Evolutionary conservation across 2,797 vertebrate species (phyloP).

Genomic region (Anolis apletophallus): DNA sequence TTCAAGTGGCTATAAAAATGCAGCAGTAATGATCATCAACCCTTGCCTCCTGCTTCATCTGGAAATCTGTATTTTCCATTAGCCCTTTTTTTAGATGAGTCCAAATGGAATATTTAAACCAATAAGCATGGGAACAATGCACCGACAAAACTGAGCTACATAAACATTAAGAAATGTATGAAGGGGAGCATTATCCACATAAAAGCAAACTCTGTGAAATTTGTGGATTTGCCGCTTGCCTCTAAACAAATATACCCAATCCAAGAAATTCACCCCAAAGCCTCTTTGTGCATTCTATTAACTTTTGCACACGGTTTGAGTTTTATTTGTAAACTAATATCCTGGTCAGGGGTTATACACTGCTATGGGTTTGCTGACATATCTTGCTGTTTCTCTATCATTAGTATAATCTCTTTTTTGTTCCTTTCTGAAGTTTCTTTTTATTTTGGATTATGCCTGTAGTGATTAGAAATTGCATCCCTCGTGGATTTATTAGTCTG

Average conservation of each 20-base stretch:
- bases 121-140: constrained; percentile 26
- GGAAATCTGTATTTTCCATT: constrained; percentile 34
- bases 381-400: constrained; percentile 1
- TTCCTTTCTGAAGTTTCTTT: background rate
- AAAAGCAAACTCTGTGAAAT: constrained; percentile 37
- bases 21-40: constrained; percentile 48
- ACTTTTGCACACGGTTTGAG: constrained; percentile 7
- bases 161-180: constrained; percentile 35
- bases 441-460: background rate
- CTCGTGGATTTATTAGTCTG: background rate
- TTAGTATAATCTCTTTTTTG: constrained; percentile 21
- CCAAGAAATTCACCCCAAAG: background rate
- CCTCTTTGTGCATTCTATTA: constrained; percentile 37
- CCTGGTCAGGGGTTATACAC: constrained; percentile 8
- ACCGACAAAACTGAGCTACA: constrained; percentile 33
- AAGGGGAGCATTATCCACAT: constrained; percentile 30
- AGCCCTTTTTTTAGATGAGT: constrained; percentile 35
- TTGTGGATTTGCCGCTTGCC: constrained; percentile 19
- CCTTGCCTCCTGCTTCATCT: background rate
- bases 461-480: constrained; percentile 8
- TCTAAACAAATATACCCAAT: constrained; percentile 36
- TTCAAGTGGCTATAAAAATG: constrained; percentile 45
- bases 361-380: background rate
- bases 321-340: constrained; percentile 41
- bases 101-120: constrained; percentile 43